Conservation (phyloP, 2,888 invertebrate genomes). For the Ditula angustiorana region DNA sequence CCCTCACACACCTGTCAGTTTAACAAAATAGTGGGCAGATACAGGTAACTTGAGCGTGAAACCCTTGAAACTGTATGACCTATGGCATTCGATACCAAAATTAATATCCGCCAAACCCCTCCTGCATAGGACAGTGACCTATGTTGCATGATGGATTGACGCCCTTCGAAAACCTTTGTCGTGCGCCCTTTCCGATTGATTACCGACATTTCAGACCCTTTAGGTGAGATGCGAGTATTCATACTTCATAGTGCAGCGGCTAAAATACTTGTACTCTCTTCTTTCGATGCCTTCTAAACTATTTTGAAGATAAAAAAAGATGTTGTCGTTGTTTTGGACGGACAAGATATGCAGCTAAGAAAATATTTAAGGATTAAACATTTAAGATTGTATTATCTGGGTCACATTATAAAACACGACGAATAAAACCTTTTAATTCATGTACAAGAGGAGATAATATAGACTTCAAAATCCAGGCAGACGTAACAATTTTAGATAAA, state of each 20-base stretch:
- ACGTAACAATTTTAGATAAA: too few species aligned
- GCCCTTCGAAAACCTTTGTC: conserved; percentile 61
- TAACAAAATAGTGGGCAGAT: background rate
- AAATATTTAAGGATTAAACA: too few species aligned
- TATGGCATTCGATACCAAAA: conserved; percentile 61
- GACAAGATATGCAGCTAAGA: too few species aligned
- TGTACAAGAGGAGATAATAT: too few species aligned
- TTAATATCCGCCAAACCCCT: conserved; percentile 65
- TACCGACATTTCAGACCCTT: conserved; percentile 78
- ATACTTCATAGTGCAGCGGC: conserved; percentile 5
- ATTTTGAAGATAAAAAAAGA: too few species aligned
- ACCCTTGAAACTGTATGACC: conserved; percentile 34
- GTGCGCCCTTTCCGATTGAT: conserved; percentile 65
- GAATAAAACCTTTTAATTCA: too few species aligned
- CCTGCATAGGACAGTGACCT: conserved; percentile 34
- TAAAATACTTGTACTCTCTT: conserved; percentile 8
- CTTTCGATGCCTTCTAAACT: too few species aligned
- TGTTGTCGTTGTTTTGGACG: too few species aligned
- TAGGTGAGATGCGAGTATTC: background rate
- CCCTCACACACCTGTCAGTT: background rate
- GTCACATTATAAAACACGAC: too few species aligned
- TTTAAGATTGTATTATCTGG: too few species aligned
- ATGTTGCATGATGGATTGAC: conserved; percentile 71
- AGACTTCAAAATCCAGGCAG: too few species aligned
- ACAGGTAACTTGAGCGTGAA: conserved; percentile 26